These are phyloP conservation scores for Elgaria multicarinata DNA, from an alignment of 2,113 vertebrate species.

Conservation along the genomic window DNA sequence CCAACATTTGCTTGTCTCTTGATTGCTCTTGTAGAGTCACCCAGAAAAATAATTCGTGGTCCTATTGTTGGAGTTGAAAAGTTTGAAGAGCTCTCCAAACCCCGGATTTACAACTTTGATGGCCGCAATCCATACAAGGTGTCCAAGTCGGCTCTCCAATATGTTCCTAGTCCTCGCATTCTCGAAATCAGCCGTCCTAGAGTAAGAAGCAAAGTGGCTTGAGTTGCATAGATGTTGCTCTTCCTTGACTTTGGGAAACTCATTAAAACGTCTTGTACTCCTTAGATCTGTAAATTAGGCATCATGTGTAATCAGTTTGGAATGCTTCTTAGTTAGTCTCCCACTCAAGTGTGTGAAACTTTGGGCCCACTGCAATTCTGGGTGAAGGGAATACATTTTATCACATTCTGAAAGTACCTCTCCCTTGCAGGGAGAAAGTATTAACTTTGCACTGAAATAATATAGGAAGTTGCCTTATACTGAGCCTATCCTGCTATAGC, in stretches of 20 bases:
- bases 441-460: background rate
- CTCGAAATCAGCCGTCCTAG: slow-evolving; percentile 60
- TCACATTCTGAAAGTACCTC: background rate
- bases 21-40: slow-evolving; percentile 14
- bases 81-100: slow-evolving; percentile 60
- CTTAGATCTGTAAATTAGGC: fast-evolving
- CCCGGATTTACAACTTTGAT: slow-evolving; percentile 52
- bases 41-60: background rate
- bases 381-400: background rate
- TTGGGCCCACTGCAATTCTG: background rate
- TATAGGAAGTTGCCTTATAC: background rate
- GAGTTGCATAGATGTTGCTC: slow-evolving; percentile 1
- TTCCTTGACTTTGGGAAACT: slow-evolving; percentile 18
- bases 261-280: background rate
- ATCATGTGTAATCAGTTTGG: background rate
- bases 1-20: background rate
- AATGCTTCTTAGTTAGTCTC: fast-evolving
- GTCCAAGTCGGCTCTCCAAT: slow-evolving; percentile 54
- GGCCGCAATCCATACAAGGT: slow-evolving; percentile 55
- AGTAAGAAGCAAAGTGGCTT: slow-evolving; percentile 23
- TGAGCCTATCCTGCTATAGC: too few relatives aligned
- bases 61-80: background rate
- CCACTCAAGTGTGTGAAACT: background rate
- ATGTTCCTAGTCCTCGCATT: slow-evolving; percentile 53
- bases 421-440: fast-evolving